phyloP scores from a whole-genome alignment of 2,888 invertebrate genomes.

The Phortica okadai region DNA sequence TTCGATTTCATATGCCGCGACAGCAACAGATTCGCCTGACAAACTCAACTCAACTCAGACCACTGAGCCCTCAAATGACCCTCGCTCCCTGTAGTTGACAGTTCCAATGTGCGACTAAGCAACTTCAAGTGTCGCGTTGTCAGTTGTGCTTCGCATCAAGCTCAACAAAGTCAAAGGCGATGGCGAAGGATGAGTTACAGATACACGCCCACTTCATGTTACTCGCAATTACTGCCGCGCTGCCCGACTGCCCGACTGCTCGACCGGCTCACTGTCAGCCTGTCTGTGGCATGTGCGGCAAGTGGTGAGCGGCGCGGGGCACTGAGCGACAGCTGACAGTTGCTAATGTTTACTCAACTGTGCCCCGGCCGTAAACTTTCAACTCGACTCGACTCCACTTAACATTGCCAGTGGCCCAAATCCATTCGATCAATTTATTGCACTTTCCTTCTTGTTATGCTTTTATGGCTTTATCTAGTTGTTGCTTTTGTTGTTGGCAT shows the following conservation, averaged over 20 bases:
- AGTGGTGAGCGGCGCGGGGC: background rate
- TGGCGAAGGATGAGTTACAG: background rate
- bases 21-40: too few relatives aligned
- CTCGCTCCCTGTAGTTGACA: background rate
- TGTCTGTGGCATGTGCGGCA: background rate
- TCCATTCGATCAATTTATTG: conserved; percentile 30
- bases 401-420: conserved; percentile 27
- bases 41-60: too few relatives aligned
- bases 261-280: background rate
- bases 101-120: conserved; percentile 20
- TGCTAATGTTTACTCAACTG: conserved; percentile 30
- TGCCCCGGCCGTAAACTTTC: conserved; percentile 5
- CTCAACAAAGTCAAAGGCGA: background rate
- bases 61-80: background rate
- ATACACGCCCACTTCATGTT: conserved; percentile 17
- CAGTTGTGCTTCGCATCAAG: background rate
- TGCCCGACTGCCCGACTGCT: background rate
- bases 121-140: conserved; percentile 22
- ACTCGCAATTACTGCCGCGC: background rate
- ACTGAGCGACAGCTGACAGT: conserved; percentile 17
- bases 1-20: background rate
- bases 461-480: conserved; percentile 8
- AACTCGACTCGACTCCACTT: conserved; percentile 16
- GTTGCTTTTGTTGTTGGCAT: background rate
- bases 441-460: conserved; percentile 11